These are phyloP conservation scores for Theocolax elegans DNA, from an alignment of 1,140 invertebrate genomes.

Conservation along the genomic window DNA sequence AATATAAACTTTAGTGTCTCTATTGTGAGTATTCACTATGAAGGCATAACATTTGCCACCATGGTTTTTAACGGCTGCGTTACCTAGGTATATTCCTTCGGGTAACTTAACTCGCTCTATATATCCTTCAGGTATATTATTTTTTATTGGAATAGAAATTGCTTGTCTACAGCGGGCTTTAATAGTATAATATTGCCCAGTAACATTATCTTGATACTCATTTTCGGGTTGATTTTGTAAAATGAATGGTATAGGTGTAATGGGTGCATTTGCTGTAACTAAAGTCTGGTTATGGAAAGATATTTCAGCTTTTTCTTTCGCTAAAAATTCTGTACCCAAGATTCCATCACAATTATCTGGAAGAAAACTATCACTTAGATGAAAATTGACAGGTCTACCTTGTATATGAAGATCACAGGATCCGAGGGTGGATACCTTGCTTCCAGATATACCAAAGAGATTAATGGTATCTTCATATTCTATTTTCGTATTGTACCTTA, in stretches of 20 bases:
- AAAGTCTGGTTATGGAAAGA: constrained; percentile 35
- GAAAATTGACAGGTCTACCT: background rate
- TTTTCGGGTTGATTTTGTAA: no score
- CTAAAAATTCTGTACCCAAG: constrained; percentile 29
- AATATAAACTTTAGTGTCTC: constrained; percentile 13
- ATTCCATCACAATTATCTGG: background rate
- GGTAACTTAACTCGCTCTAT: background rate
- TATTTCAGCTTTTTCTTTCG: constrained; percentile 24
- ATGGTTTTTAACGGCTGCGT: background rate
- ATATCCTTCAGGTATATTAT: background rate
- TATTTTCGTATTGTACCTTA: constrained; percentile 2
- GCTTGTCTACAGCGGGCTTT: background rate
- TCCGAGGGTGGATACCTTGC: constrained; percentile 8
- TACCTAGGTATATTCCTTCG: background rate
- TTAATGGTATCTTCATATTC: constrained; percentile 7
- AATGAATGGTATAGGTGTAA: constrained; percentile 1
- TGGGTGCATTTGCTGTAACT: constrained; percentile 2
- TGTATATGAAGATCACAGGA: background rate
- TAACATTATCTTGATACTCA: background rate
- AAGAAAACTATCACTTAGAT: background rate
- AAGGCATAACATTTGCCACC: background rate
- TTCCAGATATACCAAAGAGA: constrained; percentile 11
- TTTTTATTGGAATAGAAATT: background rate
- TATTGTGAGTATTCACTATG: constrained; percentile 18
- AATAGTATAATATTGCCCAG: background rate